phyloP scores from a whole-genome alignment of 2,113 vertebrate species.

The Haemorhous mexicanus region DNA sequence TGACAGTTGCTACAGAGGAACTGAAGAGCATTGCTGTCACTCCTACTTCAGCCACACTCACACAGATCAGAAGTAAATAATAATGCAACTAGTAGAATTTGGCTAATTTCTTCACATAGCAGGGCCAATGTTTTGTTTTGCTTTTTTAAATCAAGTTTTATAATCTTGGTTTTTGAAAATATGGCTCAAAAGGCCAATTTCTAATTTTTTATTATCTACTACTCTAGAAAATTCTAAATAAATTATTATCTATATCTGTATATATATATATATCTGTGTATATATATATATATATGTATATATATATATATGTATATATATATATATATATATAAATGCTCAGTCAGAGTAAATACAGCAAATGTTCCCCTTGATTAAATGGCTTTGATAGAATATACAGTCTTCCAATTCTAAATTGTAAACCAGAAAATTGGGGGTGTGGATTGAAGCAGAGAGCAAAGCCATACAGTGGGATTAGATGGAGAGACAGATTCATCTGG shows the following conservation, averaged over 20 bases:
- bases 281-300: background rate
- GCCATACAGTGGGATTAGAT: rapidly evolving
- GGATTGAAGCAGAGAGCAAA: background rate
- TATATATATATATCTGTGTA: background rate
- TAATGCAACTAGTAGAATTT: background rate
- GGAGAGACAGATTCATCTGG: background rate
- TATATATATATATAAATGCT: background rate
- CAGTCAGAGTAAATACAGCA: background rate
- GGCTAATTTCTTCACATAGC: background rate
- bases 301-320: no score
- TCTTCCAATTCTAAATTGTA: background rate
- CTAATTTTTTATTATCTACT: background rate
- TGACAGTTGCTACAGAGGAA: background rate
- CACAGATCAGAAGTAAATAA: background rate
- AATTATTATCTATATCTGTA: background rate
- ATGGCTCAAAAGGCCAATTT: background rate
- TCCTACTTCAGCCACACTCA: background rate
- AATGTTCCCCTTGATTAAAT: background rate
- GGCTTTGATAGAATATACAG: background rate
- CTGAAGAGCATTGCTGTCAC: background rate
- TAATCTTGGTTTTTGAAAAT: background rate
- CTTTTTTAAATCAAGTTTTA: background rate
- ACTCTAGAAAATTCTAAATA: background rate
- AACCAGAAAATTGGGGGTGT: background rate
- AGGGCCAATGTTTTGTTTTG: background rate